A percentile compares a stretch with the other conserved stretches of the same genome.
Conservation (phyloP, 1,140 invertebrate species). For the Drosophila dunni region DNA sequence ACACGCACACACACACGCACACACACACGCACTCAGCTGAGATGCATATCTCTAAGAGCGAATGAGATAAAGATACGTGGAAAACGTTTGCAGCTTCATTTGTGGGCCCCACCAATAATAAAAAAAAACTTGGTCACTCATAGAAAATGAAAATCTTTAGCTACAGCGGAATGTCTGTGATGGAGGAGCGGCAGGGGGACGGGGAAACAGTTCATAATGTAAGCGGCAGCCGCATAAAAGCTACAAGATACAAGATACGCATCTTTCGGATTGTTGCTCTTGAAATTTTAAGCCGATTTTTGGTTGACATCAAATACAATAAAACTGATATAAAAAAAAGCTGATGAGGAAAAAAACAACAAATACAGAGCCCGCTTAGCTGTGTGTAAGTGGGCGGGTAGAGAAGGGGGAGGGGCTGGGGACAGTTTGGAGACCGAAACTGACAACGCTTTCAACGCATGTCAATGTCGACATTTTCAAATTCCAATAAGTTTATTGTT, state of each 20-base stretch:
- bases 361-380: background rate
- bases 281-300: conserved; percentile 69
- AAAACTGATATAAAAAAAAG: conserved; percentile 57
- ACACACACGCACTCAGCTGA: conserved; percentile 9
- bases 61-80: conserved; percentile 3
- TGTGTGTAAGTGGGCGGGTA: background rate
- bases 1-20: conserved; percentile 22
- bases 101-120: background rate
- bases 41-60: conserved; percentile 57
- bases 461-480: conserved; percentile 58
- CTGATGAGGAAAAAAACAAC: background rate
- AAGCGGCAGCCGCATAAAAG: conserved; percentile 44
- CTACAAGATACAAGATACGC: conserved; percentile 65
- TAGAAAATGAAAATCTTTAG: conserved; percentile 51
- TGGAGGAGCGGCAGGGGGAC: background rate
- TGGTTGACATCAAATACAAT: conserved; percentile 72
- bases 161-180: background rate
- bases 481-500: conserved; percentile 66
- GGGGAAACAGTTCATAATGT: conserved; percentile 11
- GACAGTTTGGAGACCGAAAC: conserved; percentile 15
- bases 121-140: conserved; percentile 39
- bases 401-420: too few relatives aligned
- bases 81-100: conserved; percentile 37
- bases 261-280: conserved; percentile 71
- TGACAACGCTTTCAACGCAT: conserved; percentile 63